phyloP scores from a whole-genome alignment of 2,888 invertebrate species.

The Drosophila trichaetosa region DNA sequence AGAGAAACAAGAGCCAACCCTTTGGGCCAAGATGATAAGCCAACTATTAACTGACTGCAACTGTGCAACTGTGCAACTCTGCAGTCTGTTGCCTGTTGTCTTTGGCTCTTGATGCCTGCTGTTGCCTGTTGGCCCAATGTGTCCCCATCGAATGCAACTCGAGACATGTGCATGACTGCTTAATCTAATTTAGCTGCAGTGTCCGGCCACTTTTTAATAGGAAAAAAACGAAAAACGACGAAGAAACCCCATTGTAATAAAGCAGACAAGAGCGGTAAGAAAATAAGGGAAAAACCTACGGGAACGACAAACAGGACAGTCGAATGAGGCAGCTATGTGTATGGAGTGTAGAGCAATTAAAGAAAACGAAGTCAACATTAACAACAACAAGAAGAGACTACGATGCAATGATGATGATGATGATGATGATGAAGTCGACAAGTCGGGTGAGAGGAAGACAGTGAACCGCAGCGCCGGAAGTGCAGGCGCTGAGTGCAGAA shows the following conservation, averaged over 20 bases:
- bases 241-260: conserved; percentile 36
- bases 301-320: conserved; percentile 57
- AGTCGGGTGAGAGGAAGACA: conserved; percentile 30
- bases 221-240: conserved; percentile 29
- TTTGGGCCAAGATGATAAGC: background rate
- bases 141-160: conserved; percentile 41
- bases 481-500: conserved; percentile 40
- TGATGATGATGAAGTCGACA: conserved; percentile 24
- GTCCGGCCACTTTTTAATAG: conserved; percentile 54
- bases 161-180: conserved; percentile 78
- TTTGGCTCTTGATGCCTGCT: conserved; percentile 12
- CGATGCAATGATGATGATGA: conserved; percentile 21
- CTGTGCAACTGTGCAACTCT: background rate
- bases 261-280: conserved; percentile 35
- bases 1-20: background rate
- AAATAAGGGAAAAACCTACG: conserved; percentile 74
- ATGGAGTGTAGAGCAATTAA: conserved; percentile 59
- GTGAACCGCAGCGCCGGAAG: conserved; percentile 74
- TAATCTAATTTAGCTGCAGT: conserved; percentile 73
- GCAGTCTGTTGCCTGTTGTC: conserved; percentile 6
- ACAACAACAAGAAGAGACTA: conserved; percentile 26
- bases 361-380: conserved; percentile 46
- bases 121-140: conserved; percentile 35
- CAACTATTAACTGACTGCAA: background rate
- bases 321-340: conserved; percentile 8